These are phyloP conservation scores for Autographa pulchrina DNA, from an alignment of 2,888 invertebrate genomes.

Conservation along the genomic window DNA sequence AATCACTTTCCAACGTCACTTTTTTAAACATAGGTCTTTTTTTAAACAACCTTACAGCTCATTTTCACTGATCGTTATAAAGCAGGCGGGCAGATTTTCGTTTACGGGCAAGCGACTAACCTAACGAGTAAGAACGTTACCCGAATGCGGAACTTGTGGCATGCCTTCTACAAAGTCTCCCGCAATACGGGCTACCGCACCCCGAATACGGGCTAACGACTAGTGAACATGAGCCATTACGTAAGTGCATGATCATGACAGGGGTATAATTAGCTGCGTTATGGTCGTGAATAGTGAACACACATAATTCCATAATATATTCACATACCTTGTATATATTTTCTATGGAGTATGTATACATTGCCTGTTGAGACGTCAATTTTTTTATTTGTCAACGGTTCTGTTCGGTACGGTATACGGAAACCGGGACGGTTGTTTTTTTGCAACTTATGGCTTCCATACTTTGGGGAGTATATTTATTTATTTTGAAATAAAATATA, in stretches of 20 bases:
- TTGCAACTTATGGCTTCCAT: conserved; percentile 57
- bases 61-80: too few relatives aligned
- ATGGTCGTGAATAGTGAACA: conserved; percentile 60
- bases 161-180: too few relatives aligned
- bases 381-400: conserved; percentile 51
- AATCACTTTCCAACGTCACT: too few relatives aligned
- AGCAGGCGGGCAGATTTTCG: too few relatives aligned
- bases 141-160: too few relatives aligned
- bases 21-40: too few relatives aligned
- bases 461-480: conserved; percentile 14
- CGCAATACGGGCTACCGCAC: too few relatives aligned
- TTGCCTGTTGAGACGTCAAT: conserved; percentile 65
- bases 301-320: conserved; percentile 58
- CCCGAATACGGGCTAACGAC: too few relatives aligned
- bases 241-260: conserved; percentile 45
- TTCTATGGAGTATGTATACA: conserved; percentile 68
- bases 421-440: conserved; percentile 46
- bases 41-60: too few relatives aligned
- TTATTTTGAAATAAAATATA: background rate
- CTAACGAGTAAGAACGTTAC: too few relatives aligned
- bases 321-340: conserved; percentile 69
- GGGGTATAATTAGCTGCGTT: conserved; percentile 41
- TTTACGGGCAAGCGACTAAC: too few relatives aligned
- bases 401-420: conserved; percentile 61
- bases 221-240: background rate